phyloP scores from a whole-genome alignment of 64 coral and sea anemone genomes.

The Actinia tenebrosa region DNA sequence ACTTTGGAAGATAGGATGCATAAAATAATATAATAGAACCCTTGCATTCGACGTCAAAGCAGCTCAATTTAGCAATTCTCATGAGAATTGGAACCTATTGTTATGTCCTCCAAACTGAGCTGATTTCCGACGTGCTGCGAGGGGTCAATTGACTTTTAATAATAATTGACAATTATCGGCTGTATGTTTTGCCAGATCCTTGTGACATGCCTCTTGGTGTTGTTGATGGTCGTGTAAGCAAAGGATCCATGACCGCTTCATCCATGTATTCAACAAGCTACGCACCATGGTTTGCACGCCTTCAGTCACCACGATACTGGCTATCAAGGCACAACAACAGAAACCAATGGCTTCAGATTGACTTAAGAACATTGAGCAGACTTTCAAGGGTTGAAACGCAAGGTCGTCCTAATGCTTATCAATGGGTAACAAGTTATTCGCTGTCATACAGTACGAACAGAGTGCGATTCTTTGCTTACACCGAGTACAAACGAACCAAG shows the following conservation, averaged over 20 bases:
- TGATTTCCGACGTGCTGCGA: no score
- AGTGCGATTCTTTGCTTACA: slow-evolving; percentile 31
- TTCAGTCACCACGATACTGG: slow-evolving; percentile 49
- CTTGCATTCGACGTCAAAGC: no score
- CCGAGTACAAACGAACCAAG: slow-evolving; percentile 35
- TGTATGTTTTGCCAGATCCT: slow-evolving; percentile 6
- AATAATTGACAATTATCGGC: no score
- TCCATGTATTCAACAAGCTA: slow-evolving; percentile 51
- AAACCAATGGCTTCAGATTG: slow-evolving; percentile 50
- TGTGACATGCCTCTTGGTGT: slow-evolving; percentile 44
- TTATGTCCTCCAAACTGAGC: no score
- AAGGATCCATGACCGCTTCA: slow-evolving; percentile 45
- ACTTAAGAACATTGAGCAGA: slow-evolving; percentile 34
- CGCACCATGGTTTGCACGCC: slow-evolving; percentile 49
- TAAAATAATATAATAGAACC: no score
- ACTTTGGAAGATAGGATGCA: no score
- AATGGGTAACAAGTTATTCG: slow-evolving; percentile 53
- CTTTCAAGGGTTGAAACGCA: slow-evolving; percentile 39
- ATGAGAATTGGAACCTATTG: no score
- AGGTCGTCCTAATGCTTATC: slow-evolving; percentile 33
- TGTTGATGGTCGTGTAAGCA: slow-evolving; percentile 44
- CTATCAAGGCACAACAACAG: slow-evolving; percentile 39
- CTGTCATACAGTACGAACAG: slow-evolving; percentile 43
- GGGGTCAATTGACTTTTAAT: no score
- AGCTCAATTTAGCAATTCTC: no score